Conservation (phyloP, 2,888 invertebrate species). For the Heliconius ethilla region DNA sequence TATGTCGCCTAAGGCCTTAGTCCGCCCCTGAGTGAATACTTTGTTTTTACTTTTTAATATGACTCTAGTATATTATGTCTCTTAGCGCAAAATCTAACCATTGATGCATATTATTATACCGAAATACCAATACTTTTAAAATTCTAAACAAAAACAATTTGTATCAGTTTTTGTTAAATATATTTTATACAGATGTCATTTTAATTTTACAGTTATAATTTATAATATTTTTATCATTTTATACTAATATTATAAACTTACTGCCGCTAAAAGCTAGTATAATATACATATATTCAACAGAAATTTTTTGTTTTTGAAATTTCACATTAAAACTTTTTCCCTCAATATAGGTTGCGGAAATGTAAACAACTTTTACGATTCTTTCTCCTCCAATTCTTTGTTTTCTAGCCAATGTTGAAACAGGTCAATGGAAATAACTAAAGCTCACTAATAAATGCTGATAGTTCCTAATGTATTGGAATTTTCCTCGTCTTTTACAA, state of each 20-base stretch:
- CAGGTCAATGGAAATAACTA: constrained; percentile 44
- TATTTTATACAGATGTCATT: too few relatives aligned
- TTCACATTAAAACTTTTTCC: not conserved
- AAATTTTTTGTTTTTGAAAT: not conserved
- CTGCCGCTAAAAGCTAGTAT: not conserved
- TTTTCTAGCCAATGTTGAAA: constrained; percentile 42
- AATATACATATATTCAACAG: not conserved
- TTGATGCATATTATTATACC: too few relatives aligned
- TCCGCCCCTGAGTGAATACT: too few relatives aligned
- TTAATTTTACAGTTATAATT: too few relatives aligned
- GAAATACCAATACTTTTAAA: too few relatives aligned
- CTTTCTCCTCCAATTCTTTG: constrained; percentile 37
- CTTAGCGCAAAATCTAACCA: not conserved
- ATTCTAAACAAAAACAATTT: too few relatives aligned
- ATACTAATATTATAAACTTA: too few relatives aligned
- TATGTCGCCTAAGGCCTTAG: too few relatives aligned
- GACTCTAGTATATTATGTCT: too few relatives aligned
- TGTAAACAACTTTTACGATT: constrained; percentile 33
- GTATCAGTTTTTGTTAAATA: too few relatives aligned
- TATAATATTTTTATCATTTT: too few relatives aligned
- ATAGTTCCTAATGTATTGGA: not conserved
- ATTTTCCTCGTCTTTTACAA: constrained; percentile 19
- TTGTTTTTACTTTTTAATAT: too few relatives aligned
- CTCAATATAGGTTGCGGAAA: constrained; percentile 39
- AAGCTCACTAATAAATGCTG: constrained; percentile 16